Conservation (phyloP, 2,113 vertebrate species). For the Rana temporaria region DNA sequence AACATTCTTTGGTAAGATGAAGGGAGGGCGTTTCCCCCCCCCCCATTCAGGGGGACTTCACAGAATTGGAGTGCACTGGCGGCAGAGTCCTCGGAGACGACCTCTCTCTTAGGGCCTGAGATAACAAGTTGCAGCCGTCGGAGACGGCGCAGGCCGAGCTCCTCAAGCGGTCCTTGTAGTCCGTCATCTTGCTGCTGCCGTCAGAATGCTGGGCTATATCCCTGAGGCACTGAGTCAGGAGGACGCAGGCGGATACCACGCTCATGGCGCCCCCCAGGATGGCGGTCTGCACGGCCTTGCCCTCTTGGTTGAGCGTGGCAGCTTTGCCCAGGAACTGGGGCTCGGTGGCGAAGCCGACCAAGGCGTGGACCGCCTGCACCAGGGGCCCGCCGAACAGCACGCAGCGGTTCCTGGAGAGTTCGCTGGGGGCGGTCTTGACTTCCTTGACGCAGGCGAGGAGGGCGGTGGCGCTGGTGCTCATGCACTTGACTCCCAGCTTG, state of each 20-base stretch:
- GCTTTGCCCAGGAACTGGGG: slow-evolving; percentile 94
- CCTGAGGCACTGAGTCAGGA: slow-evolving; percentile 97
- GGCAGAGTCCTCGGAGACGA: slow-evolving; percentile 96
- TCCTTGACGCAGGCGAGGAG: slow-evolving; percentile 94
- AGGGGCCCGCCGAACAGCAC: slow-evolving; percentile 92
- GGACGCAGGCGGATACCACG: slow-evolving; percentile 96
- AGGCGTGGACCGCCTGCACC: slow-evolving; percentile 89
- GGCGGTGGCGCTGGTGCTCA: slow-evolving; percentile 93
- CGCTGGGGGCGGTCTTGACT: slow-evolving; percentile 91
- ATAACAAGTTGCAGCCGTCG: slow-evolving; percentile 95
- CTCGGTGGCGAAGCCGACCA: slow-evolving; percentile 96
- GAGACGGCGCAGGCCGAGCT: slow-evolving; percentile 95
- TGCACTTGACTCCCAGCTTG: slow-evolving; percentile 93
- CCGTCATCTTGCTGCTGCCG: slow-evolving; percentile 91
- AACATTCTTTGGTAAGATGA: slow-evolving; percentile 48
- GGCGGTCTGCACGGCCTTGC: slow-evolving; percentile 95
- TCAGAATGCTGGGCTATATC: slow-evolving; percentile 95
- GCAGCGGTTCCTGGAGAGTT: slow-evolving; percentile 89
- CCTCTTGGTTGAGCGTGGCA: slow-evolving; percentile 86
- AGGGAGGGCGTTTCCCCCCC: background rate
- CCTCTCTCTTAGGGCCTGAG: slow-evolving; percentile 96
- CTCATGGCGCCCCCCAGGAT: slow-evolving; percentile 98
- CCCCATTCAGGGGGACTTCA: slow-evolving; percentile 83
- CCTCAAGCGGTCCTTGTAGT: slow-evolving; percentile 92
- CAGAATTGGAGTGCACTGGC: slow-evolving; percentile 96